phyloP scores from a whole-genome alignment of 2,113 vertebrate species.

The Castor canadensis region DNA sequence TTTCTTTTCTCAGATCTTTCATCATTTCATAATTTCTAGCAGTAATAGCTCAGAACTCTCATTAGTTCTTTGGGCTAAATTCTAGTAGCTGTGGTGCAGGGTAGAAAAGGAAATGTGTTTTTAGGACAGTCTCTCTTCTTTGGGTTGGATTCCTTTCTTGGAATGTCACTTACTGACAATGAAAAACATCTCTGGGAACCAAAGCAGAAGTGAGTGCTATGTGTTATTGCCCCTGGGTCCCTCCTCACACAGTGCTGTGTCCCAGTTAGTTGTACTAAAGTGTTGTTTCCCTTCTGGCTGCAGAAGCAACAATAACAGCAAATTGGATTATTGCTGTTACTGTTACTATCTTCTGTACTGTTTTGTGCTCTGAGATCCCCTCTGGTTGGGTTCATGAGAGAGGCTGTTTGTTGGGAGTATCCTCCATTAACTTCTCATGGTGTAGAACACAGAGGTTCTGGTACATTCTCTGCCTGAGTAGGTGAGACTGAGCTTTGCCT shows the following conservation, averaged over 20 bases:
- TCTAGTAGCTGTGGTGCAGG: not conserved
- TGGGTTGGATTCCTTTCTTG: not conserved
- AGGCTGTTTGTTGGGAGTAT: not conserved
- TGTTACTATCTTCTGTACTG: not conserved
- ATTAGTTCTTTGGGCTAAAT: not conserved
- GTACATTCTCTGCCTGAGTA: not conserved
- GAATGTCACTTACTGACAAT: not conserved
- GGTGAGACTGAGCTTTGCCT: constrained; percentile 34
- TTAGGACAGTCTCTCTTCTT: not conserved
- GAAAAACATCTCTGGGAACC: not conserved
- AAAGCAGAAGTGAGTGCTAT: not conserved
- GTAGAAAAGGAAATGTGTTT: not conserved
- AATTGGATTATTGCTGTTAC: no score
- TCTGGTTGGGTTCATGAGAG: not conserved
- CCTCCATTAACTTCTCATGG: not conserved
- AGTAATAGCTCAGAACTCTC: not conserved
- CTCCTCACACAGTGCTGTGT: not conserved
- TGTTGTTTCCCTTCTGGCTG: not conserved
- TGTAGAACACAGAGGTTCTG: not conserved
- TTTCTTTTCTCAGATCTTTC: not conserved
- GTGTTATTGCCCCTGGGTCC: not conserved
- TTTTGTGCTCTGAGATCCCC: not conserved
- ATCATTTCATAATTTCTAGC: not conserved
- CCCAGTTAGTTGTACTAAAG: not conserved
- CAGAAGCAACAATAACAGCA: not conserved